Evolutionary conservation across 64 coral and sea anemone genomes (phyloP).

Genomic region (Exaiptasia diaphana): DNA sequence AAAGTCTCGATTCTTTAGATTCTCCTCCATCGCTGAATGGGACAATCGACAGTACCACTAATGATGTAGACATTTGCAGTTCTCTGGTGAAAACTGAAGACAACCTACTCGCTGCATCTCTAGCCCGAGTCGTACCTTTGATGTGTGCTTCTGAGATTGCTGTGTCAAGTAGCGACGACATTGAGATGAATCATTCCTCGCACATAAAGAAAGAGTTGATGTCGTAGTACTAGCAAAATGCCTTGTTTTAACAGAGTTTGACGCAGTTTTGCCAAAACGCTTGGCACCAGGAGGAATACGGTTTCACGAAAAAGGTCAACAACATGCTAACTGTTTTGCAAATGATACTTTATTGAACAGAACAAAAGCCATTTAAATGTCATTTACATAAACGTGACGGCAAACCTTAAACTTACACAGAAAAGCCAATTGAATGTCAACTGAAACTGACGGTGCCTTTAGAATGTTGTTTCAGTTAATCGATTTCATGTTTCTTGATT

Average conservation of each 20-base stretch:
- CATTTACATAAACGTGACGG: background rate
- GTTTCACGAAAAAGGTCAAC: background rate
- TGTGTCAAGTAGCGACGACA: background rate
- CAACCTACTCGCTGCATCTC: background rate
- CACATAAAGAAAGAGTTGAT: background rate
- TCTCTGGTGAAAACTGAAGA: background rate
- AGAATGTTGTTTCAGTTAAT: background rate
- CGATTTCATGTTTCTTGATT: background rate
- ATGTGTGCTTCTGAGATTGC: background rate
- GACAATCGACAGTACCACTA: background rate
- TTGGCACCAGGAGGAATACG: too few species aligned
- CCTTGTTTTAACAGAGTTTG: too few species aligned
- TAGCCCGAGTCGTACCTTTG: background rate
- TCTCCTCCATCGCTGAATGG: background rate
- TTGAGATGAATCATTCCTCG: background rate
- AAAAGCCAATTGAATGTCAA: background rate
- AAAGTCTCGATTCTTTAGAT: constrained; percentile 37
- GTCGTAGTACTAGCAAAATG: too few species aligned
- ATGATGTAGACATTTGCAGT: background rate
- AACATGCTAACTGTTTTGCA: too few species aligned
- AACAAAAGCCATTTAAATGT: constrained; percentile 6
- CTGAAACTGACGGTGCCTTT: background rate
- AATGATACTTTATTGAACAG: background rate
- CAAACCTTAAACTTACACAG: background rate
- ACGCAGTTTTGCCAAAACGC: too few species aligned